Evolutionary conservation across 2,797 vertebrate genomes (phyloP).

Genomic region (Lacerta agilis): DNA sequence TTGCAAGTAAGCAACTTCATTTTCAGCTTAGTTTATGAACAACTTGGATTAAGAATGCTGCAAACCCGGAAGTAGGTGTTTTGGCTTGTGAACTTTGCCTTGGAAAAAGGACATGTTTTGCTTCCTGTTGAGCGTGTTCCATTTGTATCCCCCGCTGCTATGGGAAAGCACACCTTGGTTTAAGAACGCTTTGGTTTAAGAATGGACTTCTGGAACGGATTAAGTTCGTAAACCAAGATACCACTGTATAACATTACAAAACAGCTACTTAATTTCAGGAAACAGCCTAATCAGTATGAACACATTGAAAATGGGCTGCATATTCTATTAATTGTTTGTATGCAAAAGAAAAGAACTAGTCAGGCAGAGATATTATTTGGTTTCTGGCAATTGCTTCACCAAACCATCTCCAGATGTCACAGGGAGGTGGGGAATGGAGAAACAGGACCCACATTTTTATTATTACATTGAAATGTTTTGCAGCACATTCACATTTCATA

Average conservation of each 20-base stretch:
- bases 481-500: constrained; percentile 52
- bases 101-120: no score
- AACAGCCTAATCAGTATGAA: constrained; percentile 79
- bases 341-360: constrained; percentile 77
- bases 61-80: no score
- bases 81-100: no score
- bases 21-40: background rate
- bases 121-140: no score
- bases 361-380: constrained; percentile 73
- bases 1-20: background rate
- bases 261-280: constrained; percentile 79
- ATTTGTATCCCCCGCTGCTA: no score
- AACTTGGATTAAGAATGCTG: no score
- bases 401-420: constrained; percentile 82
- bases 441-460: constrained; percentile 69
- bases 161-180: no score
- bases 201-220: no score
- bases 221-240: no score
- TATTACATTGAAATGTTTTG: constrained; percentile 57
- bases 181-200: no score
- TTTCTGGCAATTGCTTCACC: constrained; percentile 76
- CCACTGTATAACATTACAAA: constrained; percentile 52
- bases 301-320: constrained; percentile 80
- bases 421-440: constrained; percentile 55
- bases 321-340: constrained; percentile 83